Conservation (phyloP, 2,888 invertebrate genomes). For the Rugalucina vietnamica region DNA sequence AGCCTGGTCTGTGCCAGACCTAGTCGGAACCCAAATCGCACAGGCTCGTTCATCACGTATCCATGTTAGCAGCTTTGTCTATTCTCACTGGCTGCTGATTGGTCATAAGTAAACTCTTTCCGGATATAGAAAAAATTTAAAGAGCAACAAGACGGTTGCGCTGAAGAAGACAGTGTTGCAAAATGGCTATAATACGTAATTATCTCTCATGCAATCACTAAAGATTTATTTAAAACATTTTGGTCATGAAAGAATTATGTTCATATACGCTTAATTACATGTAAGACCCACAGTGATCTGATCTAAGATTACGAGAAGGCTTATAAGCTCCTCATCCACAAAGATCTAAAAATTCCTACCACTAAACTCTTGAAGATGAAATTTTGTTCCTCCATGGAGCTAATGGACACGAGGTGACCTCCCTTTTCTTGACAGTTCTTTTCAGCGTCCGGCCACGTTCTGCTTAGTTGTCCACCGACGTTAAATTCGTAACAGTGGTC, state of each 20-base stretch:
- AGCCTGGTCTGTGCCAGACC: no score
- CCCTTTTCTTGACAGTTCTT: conserved; percentile 20
- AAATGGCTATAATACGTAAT: no score
- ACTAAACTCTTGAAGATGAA: not conserved
- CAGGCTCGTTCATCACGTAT: no score
- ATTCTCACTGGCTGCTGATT: no score
- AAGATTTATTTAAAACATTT: no score
- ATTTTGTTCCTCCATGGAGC: not conserved
- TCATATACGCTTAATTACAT: not conserved
- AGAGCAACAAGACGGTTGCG: no score
- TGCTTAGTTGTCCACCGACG: not conserved
- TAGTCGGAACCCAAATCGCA: no score
- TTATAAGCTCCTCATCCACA: not conserved
- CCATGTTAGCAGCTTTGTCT: no score
- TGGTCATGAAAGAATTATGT: not conserved
- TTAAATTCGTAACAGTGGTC: conserved; percentile 21
- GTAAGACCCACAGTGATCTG: not conserved
- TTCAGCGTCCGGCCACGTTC: conserved; percentile 28
- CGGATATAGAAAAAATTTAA: no score
- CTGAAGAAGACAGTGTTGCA: no score
- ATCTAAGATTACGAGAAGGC: not conserved
- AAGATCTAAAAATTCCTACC: not conserved
- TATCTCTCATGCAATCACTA: no score
- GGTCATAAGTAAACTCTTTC: no score
- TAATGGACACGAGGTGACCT: conserved; percentile 3